These are phyloP conservation scores for Orthonychiurus folsomi DNA, from an alignment of 2,888 invertebrate species.

Conservation along the genomic window DNA sequence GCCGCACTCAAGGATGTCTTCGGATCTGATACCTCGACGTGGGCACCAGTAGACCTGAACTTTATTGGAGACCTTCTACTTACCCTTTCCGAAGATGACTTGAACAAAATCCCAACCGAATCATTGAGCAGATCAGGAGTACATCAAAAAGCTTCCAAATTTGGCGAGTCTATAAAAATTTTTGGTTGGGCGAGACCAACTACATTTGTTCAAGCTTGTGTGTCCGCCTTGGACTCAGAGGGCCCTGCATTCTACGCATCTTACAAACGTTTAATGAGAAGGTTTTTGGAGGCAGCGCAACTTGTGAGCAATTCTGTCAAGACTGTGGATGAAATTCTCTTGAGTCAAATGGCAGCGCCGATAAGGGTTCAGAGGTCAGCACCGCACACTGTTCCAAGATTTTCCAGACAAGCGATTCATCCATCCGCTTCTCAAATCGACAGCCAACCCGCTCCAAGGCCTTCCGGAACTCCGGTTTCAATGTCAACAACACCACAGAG, in stretches of 20 bases:
- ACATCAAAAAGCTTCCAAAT: conserved; percentile 4
- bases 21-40: conserved; percentile 31
- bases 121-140: conserved; percentile 28
- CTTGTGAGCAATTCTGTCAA: conserved; percentile 30
- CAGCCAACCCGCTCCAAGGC: no score
- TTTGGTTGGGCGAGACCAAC: conserved; percentile 21
- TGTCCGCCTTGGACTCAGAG: conserved; percentile 17
- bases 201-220: conserved; percentile 27
- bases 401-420: no score
- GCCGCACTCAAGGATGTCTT: conserved; percentile 24
- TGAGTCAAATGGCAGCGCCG: neutral
- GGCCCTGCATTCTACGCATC: conserved; percentile 20
- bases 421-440: no score
- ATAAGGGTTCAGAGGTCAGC: neutral
- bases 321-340: conserved; percentile 12
- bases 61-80: conserved; percentile 35
- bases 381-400: no score
- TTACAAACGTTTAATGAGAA: conserved; percentile 29
- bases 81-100: conserved; percentile 26
- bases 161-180: conserved; percentile 10
- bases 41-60: conserved; percentile 30
- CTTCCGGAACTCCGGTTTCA: no score
- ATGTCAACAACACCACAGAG: no score
- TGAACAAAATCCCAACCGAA: conserved; percentile 27
- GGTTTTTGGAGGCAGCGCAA: conserved; percentile 30